These are phyloP conservation scores for Percopsis transmontana DNA, from an alignment of 2,113 vertebrate species.

Conservation along the genomic window DNA sequence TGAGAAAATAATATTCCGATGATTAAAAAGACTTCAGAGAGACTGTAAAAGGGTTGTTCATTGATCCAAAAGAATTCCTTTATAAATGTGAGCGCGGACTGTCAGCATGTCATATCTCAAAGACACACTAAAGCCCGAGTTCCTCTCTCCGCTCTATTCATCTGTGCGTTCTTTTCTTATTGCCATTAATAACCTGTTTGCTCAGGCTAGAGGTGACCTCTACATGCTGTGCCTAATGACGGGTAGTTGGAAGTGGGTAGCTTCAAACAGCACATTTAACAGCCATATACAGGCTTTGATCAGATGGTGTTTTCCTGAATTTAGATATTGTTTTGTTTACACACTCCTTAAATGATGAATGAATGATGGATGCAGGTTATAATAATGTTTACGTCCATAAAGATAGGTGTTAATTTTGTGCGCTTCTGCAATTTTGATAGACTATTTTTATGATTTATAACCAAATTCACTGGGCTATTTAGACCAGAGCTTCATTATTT, in stretches of 20 bases:
- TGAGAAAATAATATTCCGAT: constrained; percentile 81
- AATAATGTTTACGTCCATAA: constrained; percentile 59
- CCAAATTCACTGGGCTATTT: constrained; percentile 8
- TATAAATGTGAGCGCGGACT: constrained; percentile 71
- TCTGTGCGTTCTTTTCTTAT: constrained; percentile 66
- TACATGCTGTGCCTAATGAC: constrained; percentile 38
- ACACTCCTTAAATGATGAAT: constrained; percentile 20
- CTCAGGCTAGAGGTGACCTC: constrained; percentile 73
- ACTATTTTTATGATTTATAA: constrained; percentile 49
- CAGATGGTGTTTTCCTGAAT: no score
- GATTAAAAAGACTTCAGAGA: constrained; percentile 84
- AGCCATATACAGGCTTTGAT: constrained; percentile 1
- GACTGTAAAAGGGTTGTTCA: constrained; percentile 73
- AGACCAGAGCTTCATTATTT: constrained; percentile 55
- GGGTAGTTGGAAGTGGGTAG: constrained; percentile 38
- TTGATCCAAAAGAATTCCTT: constrained; percentile 78
- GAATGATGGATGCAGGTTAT: constrained; percentile 45
- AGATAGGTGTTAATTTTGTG: constrained; percentile 34
- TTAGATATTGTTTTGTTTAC: constrained; percentile 3
- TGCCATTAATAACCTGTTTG: constrained; percentile 75
- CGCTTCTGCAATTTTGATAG: constrained; percentile 30
- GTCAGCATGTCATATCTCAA: constrained; percentile 65
- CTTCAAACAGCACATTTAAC: constrained; percentile 43
- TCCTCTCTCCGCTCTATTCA: constrained; percentile 69
- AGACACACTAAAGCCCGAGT: constrained; percentile 58